Conservation (phyloP, 2,888 invertebrate species). For the Celastrina argiolus region DNA sequence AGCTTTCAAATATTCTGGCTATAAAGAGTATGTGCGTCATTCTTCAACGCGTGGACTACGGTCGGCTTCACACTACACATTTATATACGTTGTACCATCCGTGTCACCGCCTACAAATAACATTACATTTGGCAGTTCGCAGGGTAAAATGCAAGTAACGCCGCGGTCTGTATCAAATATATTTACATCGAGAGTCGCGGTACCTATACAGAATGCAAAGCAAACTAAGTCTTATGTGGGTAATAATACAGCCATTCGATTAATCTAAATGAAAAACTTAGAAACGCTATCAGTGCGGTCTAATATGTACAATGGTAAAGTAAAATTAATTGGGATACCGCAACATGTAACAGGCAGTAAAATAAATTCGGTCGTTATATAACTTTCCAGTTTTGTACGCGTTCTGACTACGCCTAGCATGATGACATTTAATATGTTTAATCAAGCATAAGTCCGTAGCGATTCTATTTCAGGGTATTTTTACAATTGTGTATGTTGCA, state of each 20-base stretch:
- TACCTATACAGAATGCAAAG: constrained; percentile 36
- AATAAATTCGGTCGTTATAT: neutral
- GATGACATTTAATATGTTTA: neutral
- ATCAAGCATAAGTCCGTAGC: too few relatives aligned
- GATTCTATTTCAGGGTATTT: too few relatives aligned
- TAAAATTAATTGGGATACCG: constrained; percentile 42
- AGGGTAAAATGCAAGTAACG: constrained; percentile 75
- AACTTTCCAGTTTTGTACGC: neutral
- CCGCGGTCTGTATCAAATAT: constrained; percentile 57
- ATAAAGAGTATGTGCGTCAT: too few relatives aligned
- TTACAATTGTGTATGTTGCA: constrained; percentile 40
- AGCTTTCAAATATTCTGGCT: too few relatives aligned
- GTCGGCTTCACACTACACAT: neutral
- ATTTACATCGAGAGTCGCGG: constrained; percentile 52
- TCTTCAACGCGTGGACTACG: too few relatives aligned
- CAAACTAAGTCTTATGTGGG: constrained; percentile 42
- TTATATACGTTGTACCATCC: constrained; percentile 28
- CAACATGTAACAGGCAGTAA: constrained; percentile 25
- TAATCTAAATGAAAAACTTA: constrained; percentile 60
- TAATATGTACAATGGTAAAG: constrained; percentile 64
- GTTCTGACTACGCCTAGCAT: neutral
- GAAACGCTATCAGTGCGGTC: constrained; percentile 69
- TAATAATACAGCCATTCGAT: constrained; percentile 64
- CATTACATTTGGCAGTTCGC: constrained; percentile 76
- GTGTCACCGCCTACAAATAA: constrained; percentile 57